Base-by-base conservation (phyloP, 2,797 vertebrate species). In the Aldrovandia affinis region DNA sequence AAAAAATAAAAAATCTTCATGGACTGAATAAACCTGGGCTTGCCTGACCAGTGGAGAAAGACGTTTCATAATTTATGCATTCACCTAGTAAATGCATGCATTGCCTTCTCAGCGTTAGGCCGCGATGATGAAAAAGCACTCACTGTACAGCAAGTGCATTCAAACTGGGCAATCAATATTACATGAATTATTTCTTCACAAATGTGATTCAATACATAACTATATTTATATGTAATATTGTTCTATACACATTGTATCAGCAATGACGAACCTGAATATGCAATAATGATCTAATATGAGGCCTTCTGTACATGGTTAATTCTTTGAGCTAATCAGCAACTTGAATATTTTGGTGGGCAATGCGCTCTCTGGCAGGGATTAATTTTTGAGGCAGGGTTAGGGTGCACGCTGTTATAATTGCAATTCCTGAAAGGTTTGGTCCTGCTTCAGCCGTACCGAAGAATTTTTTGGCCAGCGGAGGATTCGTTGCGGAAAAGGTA, bases 181-280 rank as follows among this genome's bases (percentile, higher is more conserved):
- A n/a, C 63, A 15, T 33, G 14, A 30, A 30, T 15, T 15, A 30
- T 65, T 65, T 30, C 2, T 65, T 65, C 30, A 33, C 9, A 30
- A 65, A 30, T n/a, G 12, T 30, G 30, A n/a, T 65, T n/a, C 12
- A 33, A 65, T 33, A 65, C 28, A 65, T 10, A 33, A 3, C 10
- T 33, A 28, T 65, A 65, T 65, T 12, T 28, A 12, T 65, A 30
- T 59, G 22, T 59, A 22, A 20, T 59, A 25, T 54, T 61, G 57
- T 61, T 61, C 57, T n/a, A 61, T n/a, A n/a, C n/a, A n/a, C n/a
- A n/a, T n/a, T 65, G 28, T 65, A 65, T 65, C n/a, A 65, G 63
- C n/a, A 65, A 65, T 65, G 63, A 30, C 30, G 63, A 30, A 14
- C 63, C 12, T 14, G 28, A 65, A 1, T 65, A 9, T 65, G n/a